Evolutionary conservation across 2,888 invertebrate genomes (phyloP), one percentile per base, ranked within the genome.

Genomic region (Taphrorychus bicolor): DNA sequence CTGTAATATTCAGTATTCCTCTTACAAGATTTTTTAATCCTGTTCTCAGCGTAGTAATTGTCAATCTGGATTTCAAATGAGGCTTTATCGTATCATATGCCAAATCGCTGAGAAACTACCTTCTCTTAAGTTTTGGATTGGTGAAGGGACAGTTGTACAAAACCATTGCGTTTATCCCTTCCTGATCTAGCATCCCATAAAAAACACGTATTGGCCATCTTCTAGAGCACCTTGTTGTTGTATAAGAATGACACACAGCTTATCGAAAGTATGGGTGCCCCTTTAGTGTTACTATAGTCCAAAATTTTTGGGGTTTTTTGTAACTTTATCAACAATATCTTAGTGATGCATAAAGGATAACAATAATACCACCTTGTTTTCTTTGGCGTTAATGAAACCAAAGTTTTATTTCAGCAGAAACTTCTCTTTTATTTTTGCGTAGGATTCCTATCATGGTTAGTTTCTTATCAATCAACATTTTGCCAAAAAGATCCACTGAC

Each of bases 371-470:
- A 69, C 60, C 70, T 74, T 76, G 65, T 74, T 69, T 69, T 42
- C 21, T 64, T 72, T 52, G 76, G 76, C 5, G 71, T 64, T 66
- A 72, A 76, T 23, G 74, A 74, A 52, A 76, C 66, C 19, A 71
- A 24, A 64, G 68, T 69, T 53, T 60, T 64, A 60, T 59, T 66
- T 21, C 11, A 11, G 60, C 24, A 24, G 71, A 70, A 45, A 71
- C 61, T 59, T 71, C 67, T 42, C 58, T 41, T 57, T 72, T 70
- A 41, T 70, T 72, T 67, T 72, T 64, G 17, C 70, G 23, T 18
- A 72, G 45, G 5, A 71, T 71, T n/a, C 70, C 71, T 14, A 71
- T 66, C 22, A 61, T 66, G 3, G 68, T 71, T 22, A 70, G 42
- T 48, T 59, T 58, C 19, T 72, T 45, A n/a, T 69, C 40, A 16